Conservation (phyloP, 2,888 invertebrate genomes). For the Eupeodes luniger region DNA sequence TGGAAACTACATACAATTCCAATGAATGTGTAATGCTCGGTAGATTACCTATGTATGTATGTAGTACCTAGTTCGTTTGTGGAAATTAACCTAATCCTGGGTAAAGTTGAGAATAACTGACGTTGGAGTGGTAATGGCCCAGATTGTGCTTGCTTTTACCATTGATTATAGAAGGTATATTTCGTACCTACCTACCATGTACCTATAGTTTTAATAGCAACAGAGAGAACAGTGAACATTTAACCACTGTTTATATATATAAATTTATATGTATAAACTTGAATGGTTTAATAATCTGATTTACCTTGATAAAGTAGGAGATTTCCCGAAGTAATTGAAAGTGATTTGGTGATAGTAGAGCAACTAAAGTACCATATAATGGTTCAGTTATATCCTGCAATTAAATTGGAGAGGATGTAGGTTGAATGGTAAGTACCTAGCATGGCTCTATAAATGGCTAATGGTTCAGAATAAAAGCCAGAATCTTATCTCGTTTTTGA, state of each 20-base stretch:
- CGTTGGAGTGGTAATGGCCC: constrained; percentile 22
- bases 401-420: neutral
- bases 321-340: constrained; percentile 58
- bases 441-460: neutral
- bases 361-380: constrained; percentile 26
- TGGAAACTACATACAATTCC: constrained; percentile 45
- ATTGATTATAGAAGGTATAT: neutral
- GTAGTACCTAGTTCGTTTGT: constrained; percentile 27
- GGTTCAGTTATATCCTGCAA: constrained; percentile 14
- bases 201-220: constrained; percentile 16
- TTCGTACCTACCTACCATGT: neutral
- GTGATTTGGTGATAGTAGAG: constrained; percentile 32
- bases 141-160: constrained; percentile 20
- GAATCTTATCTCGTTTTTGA: neutral
- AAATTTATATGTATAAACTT: neutral
- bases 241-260: no score
- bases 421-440: neutral
- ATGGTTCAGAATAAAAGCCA: neutral
- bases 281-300: constrained; percentile 69
- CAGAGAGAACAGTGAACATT: constrained; percentile 3
- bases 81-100: constrained; percentile 57
- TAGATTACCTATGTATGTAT: constrained; percentile 41
- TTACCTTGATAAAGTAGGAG: constrained; percentile 44
- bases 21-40: constrained; percentile 67
- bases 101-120: constrained; percentile 51